Evolutionary conservation across 2,797 vertebrate genomes (phyloP), one percentile per base, ranked within the genome.

Genomic region (Arrhamphus sclerolepis): DNA sequence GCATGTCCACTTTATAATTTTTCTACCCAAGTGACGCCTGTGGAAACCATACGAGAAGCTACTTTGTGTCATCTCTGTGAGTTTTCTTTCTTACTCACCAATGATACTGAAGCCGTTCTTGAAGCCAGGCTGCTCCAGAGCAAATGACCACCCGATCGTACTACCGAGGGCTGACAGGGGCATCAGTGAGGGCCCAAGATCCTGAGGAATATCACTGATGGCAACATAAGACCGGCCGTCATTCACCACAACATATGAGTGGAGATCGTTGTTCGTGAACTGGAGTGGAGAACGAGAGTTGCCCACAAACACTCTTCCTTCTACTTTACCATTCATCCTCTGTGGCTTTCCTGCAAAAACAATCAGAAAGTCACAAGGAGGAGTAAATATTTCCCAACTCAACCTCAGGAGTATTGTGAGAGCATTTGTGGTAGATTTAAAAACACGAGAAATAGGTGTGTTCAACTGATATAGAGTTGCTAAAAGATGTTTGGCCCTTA

Each of bases 111-210:
- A 99, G 76, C 97, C 97, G 7, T 99, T 98, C 89, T 92, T 93
- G 82, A 93, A 96, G 62, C 93, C 94, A 0, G 96, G 94, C 58
- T 97, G 95, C 71, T 98, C 94, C 79, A 99, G 92, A 8, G 97
- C 96, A 68, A 99, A 98, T 63, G 96, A 95, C 97, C 97, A 98
- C 14, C 97, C 97, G 10, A 98, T 97, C 79, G 94, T 83, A n/a
- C 94, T 95, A 17, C 95, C 95, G 0, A 98, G 74, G 8, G 93
- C 94, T 0, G 94, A 89, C 67, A 99, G 91, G 5, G 96, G 95
- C 56, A 94, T 88, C 56, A 98, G 90, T 0, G 97, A 96, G 18
- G 94, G 93, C 0, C 97, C 97, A 0, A 98, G 2, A 0, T 62
- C 66, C 29, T 85, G 59, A 0, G 95, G 95, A 65, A 98, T 93